Base-by-base conservation (phyloP, 2,888 invertebrate genomes). In the Nowickia ferox region DNA sequence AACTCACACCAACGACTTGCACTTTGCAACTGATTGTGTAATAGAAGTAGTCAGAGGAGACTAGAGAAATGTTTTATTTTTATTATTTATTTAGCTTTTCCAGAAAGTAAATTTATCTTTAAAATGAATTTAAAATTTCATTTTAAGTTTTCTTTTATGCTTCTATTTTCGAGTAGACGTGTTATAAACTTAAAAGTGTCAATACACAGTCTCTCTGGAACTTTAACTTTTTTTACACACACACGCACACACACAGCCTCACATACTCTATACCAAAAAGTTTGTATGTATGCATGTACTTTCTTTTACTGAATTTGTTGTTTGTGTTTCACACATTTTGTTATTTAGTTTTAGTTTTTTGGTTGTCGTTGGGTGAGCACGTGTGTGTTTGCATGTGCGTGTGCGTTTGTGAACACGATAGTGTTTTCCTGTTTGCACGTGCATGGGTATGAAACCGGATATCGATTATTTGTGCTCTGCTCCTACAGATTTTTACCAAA, bases 391-490 rank as follows among this genome's bases (percentile, higher is more conserved):
- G 6, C 8, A 1, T 59, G 11, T 19, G 6, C 30, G 10, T 13
- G 13, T 51, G 38, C 17, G 55, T 51, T 10, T 57, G 15, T 8
- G 17, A 19, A 38, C 17, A 30, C n/a, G 15, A 40, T 19, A 10
- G n/a, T 46, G 8, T 40, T 17, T 17, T 55, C 42, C 48, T 17
- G 19, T 11, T 22, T 63, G 46, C 1, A 40, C 17, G 17, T 51
- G 42, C 17, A n/a, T 51, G 53, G 61, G 40, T 51, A n/a, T 59
- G 9, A 46, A 53, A 61, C 77, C 83, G 83, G 83, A 84, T 84
- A 84, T 84, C 53, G 83, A 84, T 84, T 78, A 72, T 66, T 69
- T 84, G 57, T 59, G 22, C 8, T 46, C 19, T 19, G 63, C 15
- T 19, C 55, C 9, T 51, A 75, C 19, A 38, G 46, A 71, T 77